Percentiles rank a stretch among this genome's conserved stretches.
Evolutionary conservation across 2,888 invertebrate genomes (phyloP).

Genomic region (Holacanthella duospinosa): DNA sequence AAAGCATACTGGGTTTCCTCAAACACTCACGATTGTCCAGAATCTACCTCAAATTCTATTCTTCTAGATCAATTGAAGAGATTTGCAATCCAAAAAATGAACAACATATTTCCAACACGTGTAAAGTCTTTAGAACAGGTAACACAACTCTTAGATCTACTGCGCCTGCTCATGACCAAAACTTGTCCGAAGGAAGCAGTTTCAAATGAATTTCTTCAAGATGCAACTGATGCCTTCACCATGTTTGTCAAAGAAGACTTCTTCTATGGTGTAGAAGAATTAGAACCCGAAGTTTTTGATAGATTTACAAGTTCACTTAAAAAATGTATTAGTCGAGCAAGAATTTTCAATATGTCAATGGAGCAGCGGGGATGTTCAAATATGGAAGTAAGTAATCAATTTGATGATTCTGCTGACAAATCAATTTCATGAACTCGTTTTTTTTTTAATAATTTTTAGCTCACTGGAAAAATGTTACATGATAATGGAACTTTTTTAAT

Average conservation of each 20-base stretch:
- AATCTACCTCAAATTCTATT: constrained; percentile 21
- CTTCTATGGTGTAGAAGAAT: constrained; percentile 27
- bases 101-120: constrained; percentile 17
- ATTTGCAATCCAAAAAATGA: constrained; percentile 20
- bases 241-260: constrained; percentile 31
- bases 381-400: background rate
- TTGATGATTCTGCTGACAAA: background rate
- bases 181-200: constrained; percentile 25
- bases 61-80: constrained; percentile 26
- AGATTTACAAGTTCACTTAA: constrained; percentile 17
- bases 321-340: constrained; percentile 20
- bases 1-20: constrained; percentile 21
- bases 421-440: background rate
- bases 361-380: background rate
- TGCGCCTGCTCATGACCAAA: constrained; percentile 17
- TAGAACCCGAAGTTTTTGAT: constrained; percentile 15
- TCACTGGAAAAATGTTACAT: background rate
- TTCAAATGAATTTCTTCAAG: constrained; percentile 19
- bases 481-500: background rate
- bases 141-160: constrained; percentile 16
- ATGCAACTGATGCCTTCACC: constrained; percentile 22
- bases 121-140: constrained; percentile 24
- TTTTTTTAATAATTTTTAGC: background rate
- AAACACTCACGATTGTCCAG: constrained; percentile 15
- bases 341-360: background rate